Percentiles rank a stretch among this genome's conserved stretches.
phyloP scores from a whole-genome alignment of 2,888 invertebrate genomes.

The Vanessa cardui region DNA sequence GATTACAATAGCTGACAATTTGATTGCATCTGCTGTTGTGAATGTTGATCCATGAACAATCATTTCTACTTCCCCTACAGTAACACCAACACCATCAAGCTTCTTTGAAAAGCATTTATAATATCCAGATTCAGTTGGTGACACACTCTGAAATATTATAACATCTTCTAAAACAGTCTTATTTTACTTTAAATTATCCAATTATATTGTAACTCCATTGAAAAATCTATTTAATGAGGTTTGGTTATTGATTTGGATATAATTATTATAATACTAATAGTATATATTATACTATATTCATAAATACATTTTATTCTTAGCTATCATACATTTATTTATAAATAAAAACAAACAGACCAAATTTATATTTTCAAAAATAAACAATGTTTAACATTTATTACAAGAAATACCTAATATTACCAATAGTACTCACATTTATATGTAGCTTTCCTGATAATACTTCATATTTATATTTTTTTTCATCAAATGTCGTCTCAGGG shows the following conservation, averaged over 20 bases:
- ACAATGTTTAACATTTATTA: too few relatives aligned
- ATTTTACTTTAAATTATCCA: too few relatives aligned
- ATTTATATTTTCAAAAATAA: too few relatives aligned
- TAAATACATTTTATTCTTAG: too few relatives aligned
- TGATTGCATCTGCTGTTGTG: constrained; percentile 71
- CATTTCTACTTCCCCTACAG: constrained; percentile 83
- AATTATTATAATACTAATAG: too few relatives aligned
- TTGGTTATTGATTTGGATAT: too few relatives aligned
- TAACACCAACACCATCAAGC: constrained; percentile 75
- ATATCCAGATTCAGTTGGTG: constrained; percentile 84
- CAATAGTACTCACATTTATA: constrained; percentile 82
- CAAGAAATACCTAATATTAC: neutral
- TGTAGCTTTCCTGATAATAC: constrained; percentile 86
- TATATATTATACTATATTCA: too few relatives aligned
- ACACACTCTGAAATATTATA: constrained; percentile 76
- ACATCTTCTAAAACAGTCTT: too few relatives aligned
- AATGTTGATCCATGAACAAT: constrained; percentile 78
- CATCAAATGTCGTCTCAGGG: constrained; percentile 84
- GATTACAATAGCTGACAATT: constrained; percentile 70
- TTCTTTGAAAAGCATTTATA: constrained; percentile 86
- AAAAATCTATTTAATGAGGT: too few relatives aligned
- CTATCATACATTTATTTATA: too few relatives aligned
- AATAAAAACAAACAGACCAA: too few relatives aligned
- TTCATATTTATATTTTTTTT: constrained; percentile 86
- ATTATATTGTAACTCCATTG: too few relatives aligned